Evolutionary conservation across 2,113 vertebrate genomes (phyloP).

Genomic region (Spea multiplicata): DNA sequence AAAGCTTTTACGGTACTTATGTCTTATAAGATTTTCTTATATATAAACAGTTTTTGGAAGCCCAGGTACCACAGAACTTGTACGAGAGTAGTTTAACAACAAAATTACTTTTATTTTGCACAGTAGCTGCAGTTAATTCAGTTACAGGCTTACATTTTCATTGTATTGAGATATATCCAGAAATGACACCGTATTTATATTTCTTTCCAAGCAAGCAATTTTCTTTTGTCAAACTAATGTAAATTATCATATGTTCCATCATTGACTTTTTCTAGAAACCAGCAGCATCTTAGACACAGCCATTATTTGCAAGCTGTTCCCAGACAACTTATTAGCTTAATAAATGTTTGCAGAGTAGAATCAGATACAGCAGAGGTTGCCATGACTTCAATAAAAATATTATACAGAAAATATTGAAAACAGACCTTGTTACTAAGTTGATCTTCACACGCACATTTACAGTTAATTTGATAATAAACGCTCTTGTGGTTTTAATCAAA

Average conservation of each 20-base stretch:
- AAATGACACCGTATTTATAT: not conserved
- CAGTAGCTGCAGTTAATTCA: not conserved
- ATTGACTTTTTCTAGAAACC: not conserved
- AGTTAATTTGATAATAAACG: constrained; percentile 24
- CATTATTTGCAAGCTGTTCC: not conserved
- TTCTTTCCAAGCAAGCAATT: not conserved
- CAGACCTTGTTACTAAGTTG: constrained; percentile 3
- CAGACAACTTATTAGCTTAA: constrained; percentile 3
- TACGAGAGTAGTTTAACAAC: too few species aligned
- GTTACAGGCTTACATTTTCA: not conserved
- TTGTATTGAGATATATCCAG: not conserved
- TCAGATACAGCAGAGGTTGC: constrained; percentile 3
- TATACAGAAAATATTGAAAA: constrained; percentile 3
- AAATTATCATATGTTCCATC: not conserved
- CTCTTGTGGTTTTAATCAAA: not conserved
- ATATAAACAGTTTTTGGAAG: too few species aligned
- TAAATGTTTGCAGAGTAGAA: constrained; percentile 4
- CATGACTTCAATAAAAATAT: constrained; percentile 10
- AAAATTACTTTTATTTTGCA: not conserved
- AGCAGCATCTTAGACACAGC: not conserved
- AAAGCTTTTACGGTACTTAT: too few species aligned
- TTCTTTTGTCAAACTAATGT: not conserved
- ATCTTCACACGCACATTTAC: constrained; percentile 2
- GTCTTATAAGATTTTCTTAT: too few species aligned
- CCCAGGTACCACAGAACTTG: too few species aligned